Percentiles rank a stretch among this genome's conserved stretches.
Evolutionary conservation across 2,797 vertebrate species (phyloP).

Genomic region (Sebastiscus albofasciatus): DNA sequence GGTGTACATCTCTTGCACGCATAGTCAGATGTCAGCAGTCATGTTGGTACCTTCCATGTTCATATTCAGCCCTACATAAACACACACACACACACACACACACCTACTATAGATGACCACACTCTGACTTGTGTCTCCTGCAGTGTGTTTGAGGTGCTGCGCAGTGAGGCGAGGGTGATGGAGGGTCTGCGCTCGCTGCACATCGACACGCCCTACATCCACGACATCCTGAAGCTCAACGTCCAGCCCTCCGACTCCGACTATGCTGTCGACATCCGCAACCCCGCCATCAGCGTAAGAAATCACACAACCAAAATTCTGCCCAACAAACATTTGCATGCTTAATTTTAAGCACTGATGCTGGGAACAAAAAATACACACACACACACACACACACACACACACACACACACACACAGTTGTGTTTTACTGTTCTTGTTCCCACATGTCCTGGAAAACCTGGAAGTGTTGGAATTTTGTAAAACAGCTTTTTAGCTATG

Average conservation of each 20-base stretch:
- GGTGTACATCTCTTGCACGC: neutral
- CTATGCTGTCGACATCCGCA: slow-evolving; percentile 96
- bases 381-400: too few relatives aligned
- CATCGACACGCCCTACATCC: slow-evolving; percentile 90
- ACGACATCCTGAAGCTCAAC: slow-evolving; percentile 93
- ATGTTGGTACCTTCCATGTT: neutral
- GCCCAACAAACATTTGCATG: too few relatives aligned
- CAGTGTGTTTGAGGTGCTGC: slow-evolving; percentile 92
- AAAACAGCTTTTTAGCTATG: neutral
- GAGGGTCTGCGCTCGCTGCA: slow-evolving; percentile 94
- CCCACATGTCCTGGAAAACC: neutral
- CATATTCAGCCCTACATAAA: neutral
- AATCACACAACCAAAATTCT: neutral
- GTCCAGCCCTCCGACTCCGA: slow-evolving; percentile 94
- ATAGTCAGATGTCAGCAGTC: neutral
- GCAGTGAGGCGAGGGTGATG: slow-evolving; percentile 95
- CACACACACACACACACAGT: too few relatives aligned
- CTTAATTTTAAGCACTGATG: neutral
- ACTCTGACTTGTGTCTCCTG: neutral
- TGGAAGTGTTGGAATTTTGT: neutral
- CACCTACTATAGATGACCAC: too few relatives aligned
- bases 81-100: neutral
- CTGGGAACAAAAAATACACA: neutral
- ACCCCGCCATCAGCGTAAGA: slow-evolving; percentile 90
- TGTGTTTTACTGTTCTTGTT: neutral